Percentiles rank a stretch among this genome's conserved stretches.
phyloP scores from a whole-genome alignment of 2,888 invertebrate genomes.

The Campoplex nolae region DNA sequence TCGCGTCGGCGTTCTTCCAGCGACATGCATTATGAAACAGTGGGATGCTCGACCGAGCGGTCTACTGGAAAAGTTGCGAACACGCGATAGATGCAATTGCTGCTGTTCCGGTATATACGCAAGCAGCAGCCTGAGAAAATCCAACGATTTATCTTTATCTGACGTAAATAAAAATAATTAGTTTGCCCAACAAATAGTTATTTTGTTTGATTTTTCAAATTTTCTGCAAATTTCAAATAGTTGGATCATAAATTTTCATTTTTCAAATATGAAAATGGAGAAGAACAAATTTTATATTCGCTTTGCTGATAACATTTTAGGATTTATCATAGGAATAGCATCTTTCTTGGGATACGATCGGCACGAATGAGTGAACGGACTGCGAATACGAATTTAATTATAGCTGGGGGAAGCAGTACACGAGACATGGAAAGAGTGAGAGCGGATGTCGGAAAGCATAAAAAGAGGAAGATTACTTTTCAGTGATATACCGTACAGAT shows the following conservation, averaged over 20 bases:
- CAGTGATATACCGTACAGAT: constrained; percentile 68
- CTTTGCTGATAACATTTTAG: background rate
- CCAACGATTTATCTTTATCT: background rate
- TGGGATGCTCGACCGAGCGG: constrained; percentile 72
- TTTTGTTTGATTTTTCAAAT: background rate
- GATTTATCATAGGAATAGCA: background rate
- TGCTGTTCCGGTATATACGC: constrained; percentile 25
- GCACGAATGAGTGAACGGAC: constrained; percentile 1
- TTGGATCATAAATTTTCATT: background rate
- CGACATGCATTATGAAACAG: constrained; percentile 82
- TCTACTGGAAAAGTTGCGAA: constrained; percentile 80
- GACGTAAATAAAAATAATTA: constrained; percentile 14
- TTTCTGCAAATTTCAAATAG: background rate
- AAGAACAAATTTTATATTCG: background rate
- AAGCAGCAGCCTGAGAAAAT: background rate
- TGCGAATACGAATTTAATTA: constrained; percentile 14
- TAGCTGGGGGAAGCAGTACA: constrained; percentile 9
- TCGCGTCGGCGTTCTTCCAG: constrained; percentile 58
- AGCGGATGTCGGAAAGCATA: constrained; percentile 32
- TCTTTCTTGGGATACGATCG: background rate
- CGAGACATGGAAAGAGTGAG: constrained; percentile 10
- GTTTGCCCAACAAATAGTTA: background rate
- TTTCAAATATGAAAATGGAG: background rate
- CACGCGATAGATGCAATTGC: constrained; percentile 78
- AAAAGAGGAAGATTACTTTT: constrained; percentile 76